Evolutionary conservation across 2,797 vertebrate species (phyloP).

Genomic region (Semaprochilodus insignis): DNA sequence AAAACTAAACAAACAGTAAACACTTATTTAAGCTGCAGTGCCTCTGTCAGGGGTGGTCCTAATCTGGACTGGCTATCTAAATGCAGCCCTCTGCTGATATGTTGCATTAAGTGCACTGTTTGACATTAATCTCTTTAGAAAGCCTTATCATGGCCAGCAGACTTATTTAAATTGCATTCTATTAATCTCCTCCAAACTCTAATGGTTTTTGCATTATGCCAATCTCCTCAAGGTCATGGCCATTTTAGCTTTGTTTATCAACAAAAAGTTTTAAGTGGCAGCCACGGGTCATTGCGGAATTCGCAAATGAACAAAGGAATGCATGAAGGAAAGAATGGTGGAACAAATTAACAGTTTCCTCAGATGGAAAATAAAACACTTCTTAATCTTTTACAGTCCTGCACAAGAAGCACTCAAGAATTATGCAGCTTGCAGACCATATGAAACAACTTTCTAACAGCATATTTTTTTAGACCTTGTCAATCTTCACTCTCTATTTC

Average conservation of each 20-base stretch:
- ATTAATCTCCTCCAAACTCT: conserved; percentile 53
- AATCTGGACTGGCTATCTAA: conserved; percentile 32
- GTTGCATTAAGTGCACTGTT: conserved; percentile 43
- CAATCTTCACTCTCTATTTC: conserved; percentile 1
- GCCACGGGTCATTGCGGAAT: neutral
- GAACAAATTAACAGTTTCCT: conserved; percentile 13
- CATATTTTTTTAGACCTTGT: neutral
- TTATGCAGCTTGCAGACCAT: neutral
- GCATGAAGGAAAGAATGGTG: conserved; percentile 30
- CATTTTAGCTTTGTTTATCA: conserved; percentile 37
- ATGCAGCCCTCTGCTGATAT: conserved; percentile 35
- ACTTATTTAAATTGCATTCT: conserved; percentile 50
- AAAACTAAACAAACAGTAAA: conserved; percentile 6
- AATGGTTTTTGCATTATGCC: conserved; percentile 47
- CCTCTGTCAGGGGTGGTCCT: neutral
- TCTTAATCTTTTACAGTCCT: neutral
- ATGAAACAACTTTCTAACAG: neutral
- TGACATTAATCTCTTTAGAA: conserved; percentile 51
- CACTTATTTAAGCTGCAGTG: conserved; percentile 14
- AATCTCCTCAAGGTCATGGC: conserved; percentile 49
- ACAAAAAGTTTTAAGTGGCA: conserved; percentile 24
- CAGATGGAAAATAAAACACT: neutral
- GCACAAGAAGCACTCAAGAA: neutral
- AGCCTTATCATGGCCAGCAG: conserved; percentile 54
- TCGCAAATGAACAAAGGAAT: conserved; percentile 24